These are phyloP conservation scores for Drosophila kambysellisi DNA, from an alignment of 2,888 invertebrate species.

Conservation along the genomic window DNA sequence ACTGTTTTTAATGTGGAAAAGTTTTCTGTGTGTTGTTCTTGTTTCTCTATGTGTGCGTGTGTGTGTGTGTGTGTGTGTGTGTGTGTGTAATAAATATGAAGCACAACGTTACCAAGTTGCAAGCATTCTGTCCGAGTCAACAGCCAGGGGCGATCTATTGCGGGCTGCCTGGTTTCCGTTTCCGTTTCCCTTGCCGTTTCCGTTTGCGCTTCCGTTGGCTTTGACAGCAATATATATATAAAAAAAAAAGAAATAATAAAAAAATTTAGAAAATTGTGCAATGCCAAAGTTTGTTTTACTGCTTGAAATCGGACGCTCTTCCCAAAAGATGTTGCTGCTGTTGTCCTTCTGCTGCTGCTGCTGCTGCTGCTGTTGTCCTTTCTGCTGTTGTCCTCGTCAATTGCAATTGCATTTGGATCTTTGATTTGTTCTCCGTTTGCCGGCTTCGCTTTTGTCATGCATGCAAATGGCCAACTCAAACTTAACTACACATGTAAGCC, in stretches of 20 bases:
- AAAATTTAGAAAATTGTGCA: conserved; percentile 25
- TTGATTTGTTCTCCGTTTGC: conserved; percentile 50
- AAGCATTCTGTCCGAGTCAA: conserved; percentile 25
- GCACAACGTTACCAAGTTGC: conserved; percentile 66
- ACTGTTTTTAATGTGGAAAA: conserved; percentile 70
- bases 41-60: conserved; percentile 32
- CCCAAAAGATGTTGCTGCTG: conserved; percentile 33
- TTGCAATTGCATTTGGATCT: conserved; percentile 57
- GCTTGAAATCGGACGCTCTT: conserved; percentile 49
- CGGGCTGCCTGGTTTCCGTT: conserved; percentile 60
- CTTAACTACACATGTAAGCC: conserved; percentile 40
- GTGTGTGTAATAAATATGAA: conserved; percentile 68
- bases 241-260: conserved; percentile 5
- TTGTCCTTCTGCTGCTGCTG: neutral
- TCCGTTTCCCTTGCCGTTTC: conserved; percentile 42
- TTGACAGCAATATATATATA: conserved; percentile 64
- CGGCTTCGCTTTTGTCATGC: conserved; percentile 39
- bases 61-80: conserved; percentile 20
- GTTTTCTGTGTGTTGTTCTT: conserved; percentile 28
- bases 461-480: conserved; percentile 55
- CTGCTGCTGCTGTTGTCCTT: conserved; percentile 4
- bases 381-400: conserved; percentile 42
- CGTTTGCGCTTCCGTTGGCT: conserved; percentile 57
- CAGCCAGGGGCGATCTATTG: conserved; percentile 34
- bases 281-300: conserved; percentile 63